Evolutionary conservation across 2,113 vertebrate species (phyloP), one percentile per base, ranked within the genome.

Genomic region (Brienomyrus longianalis): DNA sequence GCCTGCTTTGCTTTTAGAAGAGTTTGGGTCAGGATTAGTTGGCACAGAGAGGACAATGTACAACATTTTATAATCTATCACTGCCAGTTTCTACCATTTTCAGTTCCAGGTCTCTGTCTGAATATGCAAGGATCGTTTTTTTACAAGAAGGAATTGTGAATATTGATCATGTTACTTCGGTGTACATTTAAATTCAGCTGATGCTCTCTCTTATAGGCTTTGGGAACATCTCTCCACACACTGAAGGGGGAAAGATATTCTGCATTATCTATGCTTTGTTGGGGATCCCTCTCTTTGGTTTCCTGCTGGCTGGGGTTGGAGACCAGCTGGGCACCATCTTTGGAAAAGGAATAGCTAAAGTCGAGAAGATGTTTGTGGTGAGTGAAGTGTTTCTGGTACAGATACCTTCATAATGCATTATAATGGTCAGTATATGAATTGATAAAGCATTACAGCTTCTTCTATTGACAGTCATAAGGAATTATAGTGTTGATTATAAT

Each of bases 261-360:
- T 99, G 98, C 90, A 98, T 99, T 91, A 95, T 99, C 91, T 99
- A 99, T 90, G 98, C 98, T 90, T 95, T 99, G 95, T 51, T 99
- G 90, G 98, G 98, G 94, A 99, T 99, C 91, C 98, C 98, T 50
- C 95, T 99, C 54, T 99, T 99, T 91, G 98, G 98, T 89, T 98
- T 99, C 94, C 96, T 99, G 1, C 94, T 99, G 96, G 98, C 98
- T 87, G 98, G 98, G 91, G 98, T 99, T 88, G 98, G 98, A 92
- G 98, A 99, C 94, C 98, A 99, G 92, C 95, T 99, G 27, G 98
- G 98, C 88, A 99, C 98, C 74, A 98, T 99, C 93, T 99, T 99
- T 90, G 97, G 97, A 91, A 99, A 99, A 93, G 97, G 97, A 92
- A 98, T 98, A 47, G 97, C 97, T 91, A 97, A 96, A 96, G 97